These are phyloP conservation scores for Argyrosomus japonicus DNA, from an alignment of 2,113 vertebrate genomes.

Conservation along the genomic window DNA sequence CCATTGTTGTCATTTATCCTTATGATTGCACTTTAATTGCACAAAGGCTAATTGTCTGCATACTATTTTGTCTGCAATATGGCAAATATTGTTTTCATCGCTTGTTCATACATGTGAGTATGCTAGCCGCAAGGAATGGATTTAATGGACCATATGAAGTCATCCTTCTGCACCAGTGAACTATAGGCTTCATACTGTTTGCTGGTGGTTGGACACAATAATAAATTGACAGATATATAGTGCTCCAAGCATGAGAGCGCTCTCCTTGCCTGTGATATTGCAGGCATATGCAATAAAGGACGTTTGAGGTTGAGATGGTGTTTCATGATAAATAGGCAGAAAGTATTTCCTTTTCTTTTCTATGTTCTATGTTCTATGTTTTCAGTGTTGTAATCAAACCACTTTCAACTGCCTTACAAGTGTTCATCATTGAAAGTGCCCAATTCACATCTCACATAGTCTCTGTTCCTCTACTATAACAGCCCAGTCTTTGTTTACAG, in stretches of 20 bases:
- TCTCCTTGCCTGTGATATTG: constrained; percentile 11
- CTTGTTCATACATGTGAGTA: constrained; percentile 46
- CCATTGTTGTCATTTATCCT: constrained; percentile 67
- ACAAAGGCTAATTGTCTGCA: constrained; percentile 63
- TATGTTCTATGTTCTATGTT: no score
- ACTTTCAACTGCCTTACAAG: neutral
- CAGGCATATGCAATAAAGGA: constrained; percentile 7
- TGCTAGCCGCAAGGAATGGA: constrained; percentile 25
- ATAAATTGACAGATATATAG: constrained; percentile 48
- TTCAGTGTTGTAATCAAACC: constrained; percentile 6
- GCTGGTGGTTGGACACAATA: constrained; percentile 44
- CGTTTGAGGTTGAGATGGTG: neutral
- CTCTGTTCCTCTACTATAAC: neutral
- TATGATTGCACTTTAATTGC: constrained; percentile 69
- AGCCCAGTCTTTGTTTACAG: neutral
- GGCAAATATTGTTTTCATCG: constrained; percentile 51
- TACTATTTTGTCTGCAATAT: constrained; percentile 37
- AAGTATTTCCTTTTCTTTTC: neutral
- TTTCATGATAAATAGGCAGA: neutral
- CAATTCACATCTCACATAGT: neutral
- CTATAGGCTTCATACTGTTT: constrained; percentile 30
- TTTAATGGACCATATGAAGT: constrained; percentile 42
- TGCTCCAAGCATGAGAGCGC: constrained; percentile 10
- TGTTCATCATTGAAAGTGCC: neutral
- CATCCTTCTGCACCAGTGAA: constrained; percentile 56